Conservation (phyloP, 2,888 invertebrate genomes). For the Escarpia spicata region DNA sequence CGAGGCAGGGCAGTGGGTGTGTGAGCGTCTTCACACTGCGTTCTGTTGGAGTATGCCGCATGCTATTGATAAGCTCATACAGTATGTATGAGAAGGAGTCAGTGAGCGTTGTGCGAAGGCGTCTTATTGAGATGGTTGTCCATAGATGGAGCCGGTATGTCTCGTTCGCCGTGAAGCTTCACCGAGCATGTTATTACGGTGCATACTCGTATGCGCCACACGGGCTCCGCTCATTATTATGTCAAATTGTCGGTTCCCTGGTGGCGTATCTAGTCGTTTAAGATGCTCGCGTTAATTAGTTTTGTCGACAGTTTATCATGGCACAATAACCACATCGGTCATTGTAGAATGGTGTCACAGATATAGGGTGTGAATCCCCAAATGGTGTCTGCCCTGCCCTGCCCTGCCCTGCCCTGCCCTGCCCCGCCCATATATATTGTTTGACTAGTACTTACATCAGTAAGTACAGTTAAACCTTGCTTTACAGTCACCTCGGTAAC, state of each 20-base stretch:
- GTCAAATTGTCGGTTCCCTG: not conserved
- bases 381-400: too few species aligned
- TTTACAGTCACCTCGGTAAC: too few species aligned
- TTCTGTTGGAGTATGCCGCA: not conserved
- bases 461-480: too few species aligned
- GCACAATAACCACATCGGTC: not conserved
- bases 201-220: not conserved
- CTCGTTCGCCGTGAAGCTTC: not conserved
- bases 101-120: not conserved
- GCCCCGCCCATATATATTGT: too few species aligned
- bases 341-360: not conserved
- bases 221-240: not conserved
- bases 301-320: not conserved
- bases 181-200: not conserved
- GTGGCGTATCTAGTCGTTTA: not conserved
- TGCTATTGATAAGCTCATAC: not conserved
- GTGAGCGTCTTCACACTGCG: not conserved
- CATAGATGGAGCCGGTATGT: not conserved
- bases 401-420: too few species aligned
- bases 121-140: not conserved
- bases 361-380: not conserved
- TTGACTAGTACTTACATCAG: too few species aligned
- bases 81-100: not conserved
- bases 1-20: not conserved
- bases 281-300: not conserved